Conservation (phyloP, 2,888 invertebrate genomes). For the Thereva unica region DNA sequence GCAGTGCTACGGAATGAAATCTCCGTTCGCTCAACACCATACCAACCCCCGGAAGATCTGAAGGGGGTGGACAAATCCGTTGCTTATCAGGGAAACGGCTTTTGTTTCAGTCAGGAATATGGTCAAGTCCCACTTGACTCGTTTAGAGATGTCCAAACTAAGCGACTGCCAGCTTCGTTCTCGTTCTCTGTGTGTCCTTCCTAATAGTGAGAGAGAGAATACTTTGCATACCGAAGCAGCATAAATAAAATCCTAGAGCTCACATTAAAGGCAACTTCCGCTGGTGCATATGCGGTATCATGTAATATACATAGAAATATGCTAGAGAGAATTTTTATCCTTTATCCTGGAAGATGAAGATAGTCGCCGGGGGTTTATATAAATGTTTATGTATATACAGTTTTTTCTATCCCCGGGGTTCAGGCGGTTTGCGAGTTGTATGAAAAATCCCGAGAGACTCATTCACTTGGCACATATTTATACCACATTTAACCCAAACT, state of each 20-base stretch:
- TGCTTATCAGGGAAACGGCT: neutral
- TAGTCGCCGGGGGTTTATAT: neutral
- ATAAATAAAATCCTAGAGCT: constrained; percentile 21
- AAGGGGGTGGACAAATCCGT: neutral
- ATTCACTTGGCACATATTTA: constrained; percentile 31
- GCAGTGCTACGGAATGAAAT: too few species aligned
- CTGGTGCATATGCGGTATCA: constrained; percentile 1
- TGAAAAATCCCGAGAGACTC: constrained; percentile 27
- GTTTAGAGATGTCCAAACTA: constrained; percentile 27
- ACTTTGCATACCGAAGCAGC: constrained; percentile 28
- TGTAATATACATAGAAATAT: neutral
- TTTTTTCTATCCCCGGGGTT: constrained; percentile 13
- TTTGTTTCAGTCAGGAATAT: constrained; percentile 9
- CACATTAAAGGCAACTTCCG: constrained; percentile 25
- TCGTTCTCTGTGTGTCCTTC: neutral
- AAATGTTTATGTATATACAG: neutral
- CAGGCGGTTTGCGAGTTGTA: constrained; percentile 1
- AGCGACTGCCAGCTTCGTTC: neutral
- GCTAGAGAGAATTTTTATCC: neutral
- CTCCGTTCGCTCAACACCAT: neutral
- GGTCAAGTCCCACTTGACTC: constrained; percentile 29
- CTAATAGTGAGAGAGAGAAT: constrained; percentile 2
- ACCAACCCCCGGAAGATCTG: neutral
- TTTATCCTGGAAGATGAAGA: constrained; percentile 17
- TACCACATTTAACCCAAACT: constrained; percentile 26